phyloP scores from a whole-genome alignment of 2,888 invertebrate species.

The Noctua comes region DNA sequence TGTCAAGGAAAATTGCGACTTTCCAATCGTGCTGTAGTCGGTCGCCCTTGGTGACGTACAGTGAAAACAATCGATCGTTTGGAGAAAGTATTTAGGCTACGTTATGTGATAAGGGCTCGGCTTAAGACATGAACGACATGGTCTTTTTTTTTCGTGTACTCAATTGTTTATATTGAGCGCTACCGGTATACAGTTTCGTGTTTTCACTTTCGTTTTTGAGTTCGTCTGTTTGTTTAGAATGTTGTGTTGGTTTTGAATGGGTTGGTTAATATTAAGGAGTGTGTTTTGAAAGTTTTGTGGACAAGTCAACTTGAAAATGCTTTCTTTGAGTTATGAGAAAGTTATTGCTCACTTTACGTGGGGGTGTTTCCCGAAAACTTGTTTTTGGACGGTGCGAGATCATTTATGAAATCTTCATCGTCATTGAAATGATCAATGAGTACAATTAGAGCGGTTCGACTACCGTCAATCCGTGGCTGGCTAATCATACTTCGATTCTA shows the following conservation, averaged over 20 bases:
- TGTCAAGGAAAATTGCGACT: constrained; percentile 71
- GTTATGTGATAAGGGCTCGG: constrained; percentile 50
- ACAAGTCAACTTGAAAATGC: constrained; percentile 4
- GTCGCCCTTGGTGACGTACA: constrained; percentile 70
- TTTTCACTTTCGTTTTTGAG: constrained; percentile 58
- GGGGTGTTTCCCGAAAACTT: constrained; percentile 13
- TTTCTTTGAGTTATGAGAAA: constrained; percentile 45
- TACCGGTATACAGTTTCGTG: constrained; percentile 48
- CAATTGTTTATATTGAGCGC: constrained; percentile 52
- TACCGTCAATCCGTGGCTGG: background rate
- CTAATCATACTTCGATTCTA: background rate
- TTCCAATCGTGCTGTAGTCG: constrained; percentile 65
- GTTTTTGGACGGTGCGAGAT: background rate
- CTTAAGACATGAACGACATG: constrained; percentile 22
- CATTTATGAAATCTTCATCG: background rate
- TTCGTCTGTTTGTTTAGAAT: constrained; percentile 44
- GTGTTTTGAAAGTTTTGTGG: constrained; percentile 49
- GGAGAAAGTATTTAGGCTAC: constrained; percentile 75
- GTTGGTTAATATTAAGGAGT: constrained; percentile 38
- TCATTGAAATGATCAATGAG: background rate
- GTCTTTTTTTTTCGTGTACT: constrained; percentile 40
- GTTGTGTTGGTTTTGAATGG: constrained; percentile 32
- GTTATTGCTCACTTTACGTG: background rate
- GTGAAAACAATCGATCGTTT: constrained; percentile 79
- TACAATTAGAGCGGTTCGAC: background rate